Evolutionary conservation across 2,888 invertebrate species (phyloP).

Genomic region (Leptogaster cylindrica): DNA sequence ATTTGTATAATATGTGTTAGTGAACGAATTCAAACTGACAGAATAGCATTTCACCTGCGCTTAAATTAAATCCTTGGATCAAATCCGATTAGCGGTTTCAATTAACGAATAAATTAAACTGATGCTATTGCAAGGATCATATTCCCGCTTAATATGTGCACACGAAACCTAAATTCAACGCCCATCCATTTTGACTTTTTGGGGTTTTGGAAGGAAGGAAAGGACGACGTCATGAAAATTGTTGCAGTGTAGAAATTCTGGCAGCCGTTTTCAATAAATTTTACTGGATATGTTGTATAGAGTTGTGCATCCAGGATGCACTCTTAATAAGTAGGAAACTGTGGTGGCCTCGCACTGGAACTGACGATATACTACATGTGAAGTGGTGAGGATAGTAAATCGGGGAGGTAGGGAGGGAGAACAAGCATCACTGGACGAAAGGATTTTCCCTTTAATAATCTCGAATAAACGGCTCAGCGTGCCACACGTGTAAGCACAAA

Average conservation of each 20-base stretch:
- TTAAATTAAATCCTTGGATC: conserved; percentile 45
- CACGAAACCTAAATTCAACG: not conserved
- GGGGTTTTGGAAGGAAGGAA: too few relatives aligned
- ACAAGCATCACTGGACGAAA: not conserved
- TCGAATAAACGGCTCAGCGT: conserved; percentile 10
- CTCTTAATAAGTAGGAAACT: conserved; percentile 19
- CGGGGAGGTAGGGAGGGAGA: too few relatives aligned
- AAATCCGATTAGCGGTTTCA: conserved; percentile 46
- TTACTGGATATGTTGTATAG: too few relatives aligned
- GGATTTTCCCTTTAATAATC: conserved; percentile 31
- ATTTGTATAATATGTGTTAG: too few relatives aligned
- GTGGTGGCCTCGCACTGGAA: not conserved
- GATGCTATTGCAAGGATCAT: conserved; percentile 41
- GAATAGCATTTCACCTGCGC: conserved; percentile 39
- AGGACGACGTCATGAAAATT: conserved; percentile 18
- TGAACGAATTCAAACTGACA: too few relatives aligned
- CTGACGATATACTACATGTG: not conserved
- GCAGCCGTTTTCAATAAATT: conserved; percentile 8
- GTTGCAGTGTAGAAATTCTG: conserved; percentile 1
- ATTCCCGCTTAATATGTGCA: conserved; percentile 39
- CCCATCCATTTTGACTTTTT: too few relatives aligned
- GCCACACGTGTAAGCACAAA: conserved; percentile 38
- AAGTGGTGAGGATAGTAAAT: not conserved
- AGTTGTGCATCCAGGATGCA: not conserved
- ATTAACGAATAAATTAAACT: conserved; percentile 47